These are phyloP conservation scores for Ctenosaura bakeri DNA, from an alignment of 2,797 vertebrate species.

Conservation along the genomic window DNA sequence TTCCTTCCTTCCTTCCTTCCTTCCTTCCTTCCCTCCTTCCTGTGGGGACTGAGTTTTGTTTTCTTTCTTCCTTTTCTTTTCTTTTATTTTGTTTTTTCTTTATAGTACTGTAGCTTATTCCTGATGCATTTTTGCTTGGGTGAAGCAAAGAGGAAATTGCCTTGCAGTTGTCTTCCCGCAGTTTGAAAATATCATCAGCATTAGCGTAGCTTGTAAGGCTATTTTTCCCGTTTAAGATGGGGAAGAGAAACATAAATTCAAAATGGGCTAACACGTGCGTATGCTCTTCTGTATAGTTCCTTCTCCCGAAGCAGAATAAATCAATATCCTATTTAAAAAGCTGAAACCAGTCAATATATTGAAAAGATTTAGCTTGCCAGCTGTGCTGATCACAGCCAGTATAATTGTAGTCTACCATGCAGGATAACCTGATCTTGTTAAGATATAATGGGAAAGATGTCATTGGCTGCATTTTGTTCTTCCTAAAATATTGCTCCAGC, in stretches of 20 bases:
- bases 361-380: conserved; percentile 49
- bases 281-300: conserved; percentile 45
- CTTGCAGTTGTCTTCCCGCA: conserved; percentile 49
- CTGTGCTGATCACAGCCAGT: conserved; percentile 4
- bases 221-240: conserved; percentile 59
- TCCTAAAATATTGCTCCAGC: conserved; percentile 24
- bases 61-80: not conserved
- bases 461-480: conserved; percentile 29
- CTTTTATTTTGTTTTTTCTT: not conserved
- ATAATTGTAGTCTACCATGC: conserved; percentile 4
- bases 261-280: conserved; percentile 37
- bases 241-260: conserved; percentile 53
- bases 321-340: conserved; percentile 64
- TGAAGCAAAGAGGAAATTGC: conserved; percentile 52
- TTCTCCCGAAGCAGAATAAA: conserved; percentile 52
- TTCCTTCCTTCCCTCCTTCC: too few species aligned
- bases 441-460: conserved; percentile 36
- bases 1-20: too few species aligned
- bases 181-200: conserved; percentile 38
- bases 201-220: conserved; percentile 51
- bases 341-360: conserved; percentile 58
- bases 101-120: not conserved
- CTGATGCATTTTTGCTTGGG: conserved; percentile 33
- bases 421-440: conserved; percentile 42
- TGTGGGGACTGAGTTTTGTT: too few species aligned